Conservation (phyloP, 2,888 invertebrate species). For the Cheilosia variabilis region DNA sequence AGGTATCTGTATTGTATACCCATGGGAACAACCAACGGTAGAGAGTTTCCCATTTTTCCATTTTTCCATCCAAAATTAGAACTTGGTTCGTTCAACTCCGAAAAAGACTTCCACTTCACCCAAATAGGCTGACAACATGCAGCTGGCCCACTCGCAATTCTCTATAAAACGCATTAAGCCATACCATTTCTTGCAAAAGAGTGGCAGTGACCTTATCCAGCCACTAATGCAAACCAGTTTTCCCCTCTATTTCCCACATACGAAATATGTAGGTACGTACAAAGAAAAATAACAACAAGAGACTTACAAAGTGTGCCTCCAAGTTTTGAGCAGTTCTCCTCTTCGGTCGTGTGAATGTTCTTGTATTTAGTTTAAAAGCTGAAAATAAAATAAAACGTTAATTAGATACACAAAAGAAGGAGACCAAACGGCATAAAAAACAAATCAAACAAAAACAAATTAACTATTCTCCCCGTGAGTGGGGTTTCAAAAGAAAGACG, state of each 20-base stretch:
- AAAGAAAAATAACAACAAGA: conserved; percentile 20
- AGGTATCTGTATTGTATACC: conserved; percentile 35
- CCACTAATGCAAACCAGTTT: conserved; percentile 64
- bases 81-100: conserved; percentile 57
- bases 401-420: conserved; percentile 48
- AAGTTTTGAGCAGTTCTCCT: conserved; percentile 81
- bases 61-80: conserved; percentile 61
- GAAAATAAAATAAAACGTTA: conserved; percentile 58
- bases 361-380: conserved; percentile 82
- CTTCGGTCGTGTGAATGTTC: conserved; percentile 83
- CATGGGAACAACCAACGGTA: conserved; percentile 57
- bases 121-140: conserved; percentile 47
- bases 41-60: not conserved
- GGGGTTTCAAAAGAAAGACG: conserved; percentile 5
- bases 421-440: conserved; percentile 43
- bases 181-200: conserved; percentile 46
- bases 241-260: conserved; percentile 49
- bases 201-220: conserved; percentile 70
- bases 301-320: conserved; percentile 81
- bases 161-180: conserved; percentile 43
- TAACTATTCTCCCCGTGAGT: conserved; percentile 62
- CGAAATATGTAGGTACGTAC: not conserved
- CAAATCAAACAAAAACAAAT: conserved; percentile 72
- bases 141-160: conserved; percentile 16
- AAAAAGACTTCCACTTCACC: conserved; percentile 12